These are phyloP conservation scores for Phodopus roborovskii DNA, from an alignment of 2,113 vertebrate genomes.

Conservation along the genomic window DNA sequence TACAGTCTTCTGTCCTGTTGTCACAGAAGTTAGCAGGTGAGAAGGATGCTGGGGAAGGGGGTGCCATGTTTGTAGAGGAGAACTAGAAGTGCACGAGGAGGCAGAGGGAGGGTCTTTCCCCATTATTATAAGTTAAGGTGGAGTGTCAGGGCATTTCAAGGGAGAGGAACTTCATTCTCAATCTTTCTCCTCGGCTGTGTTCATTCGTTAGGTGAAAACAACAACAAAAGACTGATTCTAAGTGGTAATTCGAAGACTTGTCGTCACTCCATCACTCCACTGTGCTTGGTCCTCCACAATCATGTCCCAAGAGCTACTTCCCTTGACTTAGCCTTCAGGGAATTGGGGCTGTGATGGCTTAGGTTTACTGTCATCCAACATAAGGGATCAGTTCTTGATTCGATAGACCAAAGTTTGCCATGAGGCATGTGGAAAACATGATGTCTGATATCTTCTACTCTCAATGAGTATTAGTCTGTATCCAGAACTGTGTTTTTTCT, in stretches of 20 bases:
- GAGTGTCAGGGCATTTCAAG: not conserved
- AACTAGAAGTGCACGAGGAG: not conserved
- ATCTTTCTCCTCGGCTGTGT: not conserved
- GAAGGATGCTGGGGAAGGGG: not conserved
- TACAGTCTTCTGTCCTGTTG: not conserved
- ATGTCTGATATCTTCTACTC: not conserved
- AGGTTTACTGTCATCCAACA: not conserved
- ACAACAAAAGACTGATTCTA: not conserved
- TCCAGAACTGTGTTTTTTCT: constrained; percentile 20
- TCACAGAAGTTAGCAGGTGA: not conserved
- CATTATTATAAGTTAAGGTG: not conserved
- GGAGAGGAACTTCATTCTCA: no score
- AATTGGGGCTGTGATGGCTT: not conserved
- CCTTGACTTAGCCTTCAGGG: not conserved
- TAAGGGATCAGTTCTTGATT: not conserved
- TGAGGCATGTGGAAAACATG: not conserved
- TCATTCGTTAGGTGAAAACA: not conserved
- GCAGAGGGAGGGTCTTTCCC: not conserved
- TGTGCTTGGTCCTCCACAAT: no score
- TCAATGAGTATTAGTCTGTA: not conserved
- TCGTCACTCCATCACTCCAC: not conserved
- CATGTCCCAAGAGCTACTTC: not conserved
- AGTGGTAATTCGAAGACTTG: not conserved
- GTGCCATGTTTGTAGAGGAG: not conserved
- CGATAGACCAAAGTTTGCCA: not conserved